Base-by-base conservation (phyloP, 2,888 invertebrate genomes). In the Pinctada fucata region DNA sequence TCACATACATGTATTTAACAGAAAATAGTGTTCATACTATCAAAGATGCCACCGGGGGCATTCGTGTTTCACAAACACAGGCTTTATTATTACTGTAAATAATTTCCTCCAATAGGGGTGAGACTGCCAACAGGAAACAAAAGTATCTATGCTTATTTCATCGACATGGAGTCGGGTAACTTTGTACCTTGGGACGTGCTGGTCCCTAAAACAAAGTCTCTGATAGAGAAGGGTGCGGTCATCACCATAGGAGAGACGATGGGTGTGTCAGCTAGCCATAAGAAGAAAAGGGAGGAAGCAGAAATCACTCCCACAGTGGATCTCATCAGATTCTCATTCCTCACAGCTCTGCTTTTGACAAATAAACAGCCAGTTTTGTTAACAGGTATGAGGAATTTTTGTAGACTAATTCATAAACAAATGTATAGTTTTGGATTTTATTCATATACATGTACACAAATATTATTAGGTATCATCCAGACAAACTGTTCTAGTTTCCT, bases 301-400 rank as follows among this genome's bases (percentile, higher is more conserved):
- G 90, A 91, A 67, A 90, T 92, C 13, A 91, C 92, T 13, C 90
- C 91, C 3, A 92, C 92, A 3, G 90, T 92, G 16, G 92, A 92
- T 84, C 91, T 91, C 58, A 88, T 92, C 8, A 82, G 92, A n/a
- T 92, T 91, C 84, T 90, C 91, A 2, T 92, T 92, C 84, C 85
- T 92, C 52, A 84, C 89, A 3, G 88, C 90, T 69, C 83, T 92
- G 8, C 84, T 92, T 6, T 79, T 92, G 70, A 80, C 90, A 45
- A 89, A 89, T 82, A 91, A 90, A 82, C 88, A 91, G 74, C 91
- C 92, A 3, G 92, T 92, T 16, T 89, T 92, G 3, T 84, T 92
- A 2, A 90, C 91, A 76, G 92, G 92, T 91, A 79, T 76, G 83
- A n/a, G 13, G 47, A 10, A 50, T 13, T 48, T 10, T 70, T 31